Evolutionary conservation across 2,888 invertebrate genomes (phyloP).

Genomic region (Drosophila merina): DNA sequence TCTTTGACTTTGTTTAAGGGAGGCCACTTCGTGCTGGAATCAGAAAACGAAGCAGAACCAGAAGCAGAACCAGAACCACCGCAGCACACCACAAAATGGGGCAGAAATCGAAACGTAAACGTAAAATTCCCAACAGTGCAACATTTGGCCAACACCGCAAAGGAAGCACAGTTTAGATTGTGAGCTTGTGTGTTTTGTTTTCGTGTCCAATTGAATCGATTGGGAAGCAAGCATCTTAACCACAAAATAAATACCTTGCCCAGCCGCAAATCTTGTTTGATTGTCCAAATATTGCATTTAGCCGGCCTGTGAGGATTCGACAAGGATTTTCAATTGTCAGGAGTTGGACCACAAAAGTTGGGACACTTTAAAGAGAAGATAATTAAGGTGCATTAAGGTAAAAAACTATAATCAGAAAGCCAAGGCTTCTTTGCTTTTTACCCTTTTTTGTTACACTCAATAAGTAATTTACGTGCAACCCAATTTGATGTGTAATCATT

Average conservation of each 20-base stretch:
- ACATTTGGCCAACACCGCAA: conserved; percentile 48
- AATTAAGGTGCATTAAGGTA: not conserved
- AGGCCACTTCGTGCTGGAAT: not conserved
- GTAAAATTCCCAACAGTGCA: conserved; percentile 43
- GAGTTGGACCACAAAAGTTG: conserved; percentile 30
- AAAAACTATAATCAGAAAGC: not conserved
- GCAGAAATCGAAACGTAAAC: conserved; percentile 42
- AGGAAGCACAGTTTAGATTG: conserved; percentile 17
- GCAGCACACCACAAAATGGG: conserved; percentile 51
- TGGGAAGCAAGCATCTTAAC: conserved; percentile 45
- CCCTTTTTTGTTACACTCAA: not conserved
- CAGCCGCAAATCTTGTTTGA: conserved; percentile 64
- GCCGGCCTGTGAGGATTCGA: conserved; percentile 11
- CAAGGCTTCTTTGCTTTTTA: not conserved
- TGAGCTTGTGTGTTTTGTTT: conserved; percentile 11
- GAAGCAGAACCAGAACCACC: conserved; percentile 19
- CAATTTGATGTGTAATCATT: conserved; percentile 36
- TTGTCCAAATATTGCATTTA: conserved; percentile 65
- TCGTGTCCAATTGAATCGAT: conserved; percentile 49
- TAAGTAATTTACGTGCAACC: not conserved
- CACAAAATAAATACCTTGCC: conserved; percentile 61
- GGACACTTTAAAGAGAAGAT: conserved; percentile 5
- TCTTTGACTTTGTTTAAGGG: conserved; percentile 33
- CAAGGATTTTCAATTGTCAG: conserved; percentile 7
- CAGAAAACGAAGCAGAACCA: conserved; percentile 11